Conservation (phyloP, 2,797 vertebrate genomes). For the Phrynocephalus guinanensis region DNA sequence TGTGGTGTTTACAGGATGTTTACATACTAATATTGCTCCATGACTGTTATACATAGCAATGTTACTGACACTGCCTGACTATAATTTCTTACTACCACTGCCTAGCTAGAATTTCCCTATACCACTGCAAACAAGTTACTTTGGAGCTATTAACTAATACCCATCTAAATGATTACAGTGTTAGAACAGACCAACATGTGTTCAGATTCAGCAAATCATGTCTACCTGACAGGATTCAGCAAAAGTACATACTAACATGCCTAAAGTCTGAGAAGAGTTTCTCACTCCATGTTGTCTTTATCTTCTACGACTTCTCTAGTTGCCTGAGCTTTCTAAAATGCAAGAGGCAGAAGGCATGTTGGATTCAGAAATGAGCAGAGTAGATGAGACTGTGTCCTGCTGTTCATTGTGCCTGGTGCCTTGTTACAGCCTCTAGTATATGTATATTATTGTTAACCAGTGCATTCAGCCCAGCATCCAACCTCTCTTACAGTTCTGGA, state of each 20-base stretch:
- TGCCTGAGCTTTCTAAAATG: too few relatives aligned
- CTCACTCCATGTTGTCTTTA: too few relatives aligned
- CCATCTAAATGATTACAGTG: constrained; percentile 43
- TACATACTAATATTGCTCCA: constrained; percentile 49
- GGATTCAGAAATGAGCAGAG: too few relatives aligned
- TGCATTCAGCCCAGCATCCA: too few relatives aligned
- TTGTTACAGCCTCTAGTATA: too few relatives aligned
- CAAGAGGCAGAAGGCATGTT: too few relatives aligned
- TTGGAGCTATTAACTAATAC: constrained; percentile 42
- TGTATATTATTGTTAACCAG: too few relatives aligned
- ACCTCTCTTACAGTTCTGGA: too few relatives aligned
- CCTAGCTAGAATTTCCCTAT: neutral
- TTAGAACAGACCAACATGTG: constrained; percentile 60
- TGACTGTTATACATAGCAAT: constrained; percentile 59
- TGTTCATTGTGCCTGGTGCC: too few relatives aligned
- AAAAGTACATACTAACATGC: neutral
- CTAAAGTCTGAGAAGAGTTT: too few relatives aligned
- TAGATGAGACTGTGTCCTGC: too few relatives aligned
- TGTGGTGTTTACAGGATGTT: constrained; percentile 51
- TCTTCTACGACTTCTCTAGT: too few relatives aligned
- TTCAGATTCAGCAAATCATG: constrained; percentile 50
- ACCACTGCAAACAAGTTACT: constrained; percentile 46
- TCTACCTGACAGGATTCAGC: constrained; percentile 34
- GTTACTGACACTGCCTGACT: constrained; percentile 43
- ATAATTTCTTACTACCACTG: constrained; percentile 45